Conservation (phyloP, 2,113 vertebrate species). For the Cavia aperea region DNA sequence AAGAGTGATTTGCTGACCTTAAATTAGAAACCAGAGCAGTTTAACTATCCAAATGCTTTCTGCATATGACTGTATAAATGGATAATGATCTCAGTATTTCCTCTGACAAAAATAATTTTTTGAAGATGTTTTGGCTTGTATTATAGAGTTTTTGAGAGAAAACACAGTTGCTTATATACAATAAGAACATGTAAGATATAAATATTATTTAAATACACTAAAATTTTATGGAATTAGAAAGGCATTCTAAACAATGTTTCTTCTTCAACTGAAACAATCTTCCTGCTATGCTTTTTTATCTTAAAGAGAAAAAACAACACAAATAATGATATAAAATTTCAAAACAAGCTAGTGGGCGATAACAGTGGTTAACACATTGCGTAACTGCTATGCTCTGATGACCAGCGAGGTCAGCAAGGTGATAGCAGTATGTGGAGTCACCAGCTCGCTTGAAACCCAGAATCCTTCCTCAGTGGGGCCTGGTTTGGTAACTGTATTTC, state of each 20-base stretch:
- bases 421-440: not conserved
- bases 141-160: slow-evolving; percentile 11
- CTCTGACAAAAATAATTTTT: not conserved
- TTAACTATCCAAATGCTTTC: not conserved
- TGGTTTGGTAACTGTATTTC: not conserved
- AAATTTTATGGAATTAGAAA: not conserved
- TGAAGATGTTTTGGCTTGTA: not conserved
- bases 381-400: not conserved
- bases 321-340: too few species aligned
- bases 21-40: not conserved
- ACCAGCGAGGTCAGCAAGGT: not conserved
- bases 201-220: not conserved
- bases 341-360: too few species aligned
- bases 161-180: not conserved
- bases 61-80: not conserved
- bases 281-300: not conserved
- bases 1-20: not conserved
- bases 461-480: not conserved
- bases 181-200: not conserved
- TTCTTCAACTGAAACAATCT: not conserved
- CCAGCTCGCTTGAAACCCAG: not conserved
- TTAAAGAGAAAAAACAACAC: too few species aligned
- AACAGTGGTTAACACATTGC: too few species aligned
- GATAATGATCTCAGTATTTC: not conserved
- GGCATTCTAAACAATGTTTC: not conserved